Conservation (phyloP, 2,888 invertebrate species). For the Gnatocerus cornutus region DNA sequence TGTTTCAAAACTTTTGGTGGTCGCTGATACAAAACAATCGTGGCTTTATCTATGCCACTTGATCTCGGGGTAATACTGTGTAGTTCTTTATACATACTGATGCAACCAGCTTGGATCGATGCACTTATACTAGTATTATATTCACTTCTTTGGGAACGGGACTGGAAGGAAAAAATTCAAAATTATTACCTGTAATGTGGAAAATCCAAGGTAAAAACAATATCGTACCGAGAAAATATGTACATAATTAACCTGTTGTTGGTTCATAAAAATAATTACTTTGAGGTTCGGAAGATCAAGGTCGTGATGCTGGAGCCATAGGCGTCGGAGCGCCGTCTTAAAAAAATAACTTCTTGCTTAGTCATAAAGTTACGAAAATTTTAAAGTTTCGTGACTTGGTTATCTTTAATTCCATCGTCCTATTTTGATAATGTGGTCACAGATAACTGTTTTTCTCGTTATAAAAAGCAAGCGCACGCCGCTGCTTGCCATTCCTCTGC, state of each 20-base stretch:
- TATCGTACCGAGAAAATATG: background rate
- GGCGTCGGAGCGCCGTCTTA: no score
- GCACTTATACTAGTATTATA: slow-evolving; percentile 12
- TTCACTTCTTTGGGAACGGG: background rate
- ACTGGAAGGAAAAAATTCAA: background rate
- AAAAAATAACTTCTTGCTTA: no score
- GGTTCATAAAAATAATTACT: no score
- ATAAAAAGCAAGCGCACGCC: slow-evolving; percentile 3
- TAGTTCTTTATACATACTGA: slow-evolving; percentile 48
- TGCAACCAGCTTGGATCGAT: slow-evolving; percentile 43
- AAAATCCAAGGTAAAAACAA: background rate
- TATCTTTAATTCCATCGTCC: no score
- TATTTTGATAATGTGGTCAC: no score
- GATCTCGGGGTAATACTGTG: slow-evolving; percentile 59
- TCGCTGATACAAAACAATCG: slow-evolving; percentile 64
- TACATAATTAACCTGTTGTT: background rate
- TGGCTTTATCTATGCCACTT: slow-evolving; percentile 66
- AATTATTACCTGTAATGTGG: background rate
- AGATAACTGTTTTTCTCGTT: no score
- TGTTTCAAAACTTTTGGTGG: slow-evolving; percentile 54
- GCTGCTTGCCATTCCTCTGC: slow-evolving; percentile 1
- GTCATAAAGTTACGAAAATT: no score
- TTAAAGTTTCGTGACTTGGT: no score
- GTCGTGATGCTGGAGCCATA: background rate
- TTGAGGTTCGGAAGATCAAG: background rate